Evolutionary conservation across 2,888 invertebrate genomes (phyloP).

Genomic region (Drosophila lutescens): DNA sequence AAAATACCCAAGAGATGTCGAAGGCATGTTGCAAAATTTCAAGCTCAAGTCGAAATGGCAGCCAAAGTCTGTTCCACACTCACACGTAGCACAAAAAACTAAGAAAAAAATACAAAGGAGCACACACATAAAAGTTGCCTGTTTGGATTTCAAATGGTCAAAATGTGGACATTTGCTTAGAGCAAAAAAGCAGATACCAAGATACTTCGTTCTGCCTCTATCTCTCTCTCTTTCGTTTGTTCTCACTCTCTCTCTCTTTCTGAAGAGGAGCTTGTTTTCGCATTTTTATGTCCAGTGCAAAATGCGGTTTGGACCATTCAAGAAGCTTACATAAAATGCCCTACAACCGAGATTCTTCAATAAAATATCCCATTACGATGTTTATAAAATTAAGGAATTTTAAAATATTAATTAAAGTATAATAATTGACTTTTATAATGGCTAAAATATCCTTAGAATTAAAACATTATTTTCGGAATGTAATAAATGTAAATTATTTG

Average conservation of each 20-base stretch:
- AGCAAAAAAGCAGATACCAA: slow-evolving; percentile 24
- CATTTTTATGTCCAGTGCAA: slow-evolving; percentile 17
- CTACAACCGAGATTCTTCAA: slow-evolving; percentile 6
- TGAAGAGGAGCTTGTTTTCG: slow-evolving; percentile 7
- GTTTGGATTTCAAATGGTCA: slow-evolving; percentile 79
- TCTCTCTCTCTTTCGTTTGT: neutral
- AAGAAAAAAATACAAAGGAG: neutral
- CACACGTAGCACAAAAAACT: slow-evolving; percentile 4
- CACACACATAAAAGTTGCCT: slow-evolving; percentile 69
- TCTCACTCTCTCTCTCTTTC: neutral
- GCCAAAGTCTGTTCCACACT: slow-evolving; percentile 55
- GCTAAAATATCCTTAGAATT: no score
- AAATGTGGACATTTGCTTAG: slow-evolving; percentile 77
- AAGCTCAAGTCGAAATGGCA: slow-evolving; percentile 74
- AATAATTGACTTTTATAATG: no score
- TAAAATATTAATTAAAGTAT: no score
- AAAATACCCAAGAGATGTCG: slow-evolving; percentile 78
- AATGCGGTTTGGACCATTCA: slow-evolving; percentile 4
- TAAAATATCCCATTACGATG: no score
- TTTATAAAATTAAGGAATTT: neutral
- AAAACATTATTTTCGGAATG: no score
- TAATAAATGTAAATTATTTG: no score
- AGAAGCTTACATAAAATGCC: slow-evolving; percentile 15
- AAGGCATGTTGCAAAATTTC: slow-evolving; percentile 79
- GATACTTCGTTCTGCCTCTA: slow-evolving; percentile 1